Evolutionary conservation across 2,888 invertebrate species (phyloP).

Genomic region (Coelogynopora nodosa): DNA sequence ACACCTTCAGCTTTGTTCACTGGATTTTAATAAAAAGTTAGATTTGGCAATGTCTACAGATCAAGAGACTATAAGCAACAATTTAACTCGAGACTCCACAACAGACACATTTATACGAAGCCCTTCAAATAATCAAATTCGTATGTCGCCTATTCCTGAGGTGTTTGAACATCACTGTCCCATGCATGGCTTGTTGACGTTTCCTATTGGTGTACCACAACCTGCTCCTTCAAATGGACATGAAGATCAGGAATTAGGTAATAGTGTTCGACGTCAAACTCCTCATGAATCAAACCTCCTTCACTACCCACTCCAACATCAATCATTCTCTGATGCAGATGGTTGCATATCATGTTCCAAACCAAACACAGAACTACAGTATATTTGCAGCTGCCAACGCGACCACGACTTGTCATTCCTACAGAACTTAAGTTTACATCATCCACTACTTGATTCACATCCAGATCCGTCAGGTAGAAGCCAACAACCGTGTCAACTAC

Average conservation of each 20-base stretch:
- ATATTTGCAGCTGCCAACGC: background rate
- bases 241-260: background rate
- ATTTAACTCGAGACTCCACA: background rate
- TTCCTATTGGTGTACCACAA: slow-evolving; percentile 26
- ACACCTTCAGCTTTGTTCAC: background rate
- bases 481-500: background rate
- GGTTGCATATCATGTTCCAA: background rate
- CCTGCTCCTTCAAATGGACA: background rate
- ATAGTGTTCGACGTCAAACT: background rate
- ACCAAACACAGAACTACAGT: background rate
- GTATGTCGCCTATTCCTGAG: background rate
- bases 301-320: background rate
- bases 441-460: background rate
- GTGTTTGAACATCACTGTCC: slow-evolving; percentile 38
- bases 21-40: background rate
- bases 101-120: slow-evolving; percentile 34
- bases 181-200: slow-evolving; percentile 26
- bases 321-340: background rate
- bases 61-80: background rate
- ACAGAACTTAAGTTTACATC: background rate
- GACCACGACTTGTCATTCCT: background rate
- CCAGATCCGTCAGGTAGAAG: background rate
- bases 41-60: background rate
- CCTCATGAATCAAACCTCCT: background rate
- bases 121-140: slow-evolving; percentile 17